Base-by-base conservation (phyloP, 2,888 invertebrate genomes). In the Laspeyria flexula region DNA sequence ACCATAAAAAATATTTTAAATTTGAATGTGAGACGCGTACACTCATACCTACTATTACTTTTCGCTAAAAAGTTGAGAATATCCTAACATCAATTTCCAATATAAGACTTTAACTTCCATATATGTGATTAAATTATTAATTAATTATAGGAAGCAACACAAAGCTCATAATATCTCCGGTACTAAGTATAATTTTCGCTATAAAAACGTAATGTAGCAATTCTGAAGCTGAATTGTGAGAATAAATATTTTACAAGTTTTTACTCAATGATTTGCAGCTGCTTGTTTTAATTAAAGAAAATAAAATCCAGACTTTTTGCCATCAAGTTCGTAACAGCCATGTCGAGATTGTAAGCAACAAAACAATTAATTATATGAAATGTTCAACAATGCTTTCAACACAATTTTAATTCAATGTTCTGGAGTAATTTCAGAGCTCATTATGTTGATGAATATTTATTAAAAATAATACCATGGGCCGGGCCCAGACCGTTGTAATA, bases 371-470 rank as follows among this genome's bases (percentile, higher is more conserved):
- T 80, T 80, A 78, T 73, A 66, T 61, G 62, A 60, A 65, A 64
- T 65, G 62, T 68, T 59, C 54, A 67, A 78, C 77, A 78, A 77
- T 73, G 73, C 62, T 66, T 60, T 52, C 60, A 56, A 55, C 71
- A 65, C 66, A 62, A 65, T 61, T 73, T 73, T 73, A 71, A 74
- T 73, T 75, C 69, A 70, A 65, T 70, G 71, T 67, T 74, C 71
- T 55, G 51, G 48, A 70, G 70, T 72, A 70, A 75, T 77, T 77
- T 71, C 62, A 58, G 60, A 70, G 71, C 68, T 72, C 75, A 78
- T 77, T 77, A 79, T 74, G 68, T 70, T 72, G 71, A 78, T 77
- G 75, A 75, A 65, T 73, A 71, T 73, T 77, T 72, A 70, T 79
- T 71, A 75, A 75, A 73, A 76, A 72, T 68, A 71, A 67, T 59